Percentiles rank a stretch among this genome's conserved stretches.
Conservation (phyloP, 1,140 invertebrate species). For the Aphelenchoides fujianensis region DNA sequence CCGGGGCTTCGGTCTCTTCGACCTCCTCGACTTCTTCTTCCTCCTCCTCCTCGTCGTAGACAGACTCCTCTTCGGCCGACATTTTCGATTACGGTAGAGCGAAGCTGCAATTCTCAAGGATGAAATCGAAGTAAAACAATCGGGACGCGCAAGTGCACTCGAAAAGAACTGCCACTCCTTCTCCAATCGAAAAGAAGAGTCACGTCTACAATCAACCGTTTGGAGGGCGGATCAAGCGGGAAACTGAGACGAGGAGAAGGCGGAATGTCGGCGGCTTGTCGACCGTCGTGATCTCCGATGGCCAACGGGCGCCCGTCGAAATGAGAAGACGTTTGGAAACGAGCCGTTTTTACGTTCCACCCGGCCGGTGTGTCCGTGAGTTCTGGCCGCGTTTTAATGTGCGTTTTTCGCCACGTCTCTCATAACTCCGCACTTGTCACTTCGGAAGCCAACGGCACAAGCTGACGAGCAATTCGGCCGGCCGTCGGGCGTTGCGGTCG, state of each 20-base stretch:
- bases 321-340: neutral
- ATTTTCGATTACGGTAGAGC: too few species aligned
- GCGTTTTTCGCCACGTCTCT: neutral
- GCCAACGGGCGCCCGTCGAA: too few species aligned
- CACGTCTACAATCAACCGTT: too few species aligned
- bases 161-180: too few species aligned
- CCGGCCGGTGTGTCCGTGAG: neutral
- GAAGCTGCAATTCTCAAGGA: too few species aligned
- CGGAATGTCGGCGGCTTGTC: too few species aligned
- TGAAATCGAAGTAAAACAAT: too few species aligned
- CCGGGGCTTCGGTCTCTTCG: constrained; percentile 25
- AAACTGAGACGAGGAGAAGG: too few species aligned
- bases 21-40: constrained; percentile 37
- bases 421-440: neutral
- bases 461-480: neutral
- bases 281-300: too few species aligned
- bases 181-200: too few species aligned
- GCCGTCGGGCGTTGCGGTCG: neutral
- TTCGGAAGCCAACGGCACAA: neutral
- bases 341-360: neutral
- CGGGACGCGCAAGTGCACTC: too few species aligned
- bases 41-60: neutral
- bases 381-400: neutral
- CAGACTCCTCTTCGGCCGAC: neutral
- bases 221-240: too few species aligned